Percentiles rank a stretch among this genome's conserved stretches.
Evolutionary conservation across 2,797 vertebrate species (phyloP).

Genomic region (Crenichthys baileyi): DNA sequence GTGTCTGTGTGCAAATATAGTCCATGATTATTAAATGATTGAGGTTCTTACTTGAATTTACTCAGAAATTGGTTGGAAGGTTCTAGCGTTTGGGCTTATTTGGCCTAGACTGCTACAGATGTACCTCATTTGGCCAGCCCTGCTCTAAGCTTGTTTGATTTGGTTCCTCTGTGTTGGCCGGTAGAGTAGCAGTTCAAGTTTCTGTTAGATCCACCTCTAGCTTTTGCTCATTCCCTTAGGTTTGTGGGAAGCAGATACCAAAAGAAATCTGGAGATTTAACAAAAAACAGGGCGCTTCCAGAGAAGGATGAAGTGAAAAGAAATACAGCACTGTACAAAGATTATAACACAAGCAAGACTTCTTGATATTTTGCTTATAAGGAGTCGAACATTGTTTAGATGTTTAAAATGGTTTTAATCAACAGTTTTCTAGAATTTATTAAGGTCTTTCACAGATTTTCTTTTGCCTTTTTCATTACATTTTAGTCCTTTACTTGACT

Average conservation of each 20-base stretch:
- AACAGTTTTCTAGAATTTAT: no score
- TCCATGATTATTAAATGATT: constrained; percentile 40
- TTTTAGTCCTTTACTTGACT: no score
- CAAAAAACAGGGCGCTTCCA: not conserved
- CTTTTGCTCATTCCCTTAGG: constrained; percentile 50
- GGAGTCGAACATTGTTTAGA: not conserved
- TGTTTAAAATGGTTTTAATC: not conserved
- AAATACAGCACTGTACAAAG: not conserved
- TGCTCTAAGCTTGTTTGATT: constrained; percentile 2
- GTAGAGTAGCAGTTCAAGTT: constrained; percentile 19
- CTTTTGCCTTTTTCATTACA: no score
- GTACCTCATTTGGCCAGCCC: constrained; percentile 11
- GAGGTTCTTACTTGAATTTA: constrained; percentile 32
- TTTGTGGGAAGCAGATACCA: constrained; percentile 38
- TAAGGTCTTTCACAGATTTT: no score
- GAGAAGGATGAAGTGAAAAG: not conserved
- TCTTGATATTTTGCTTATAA: not conserved
- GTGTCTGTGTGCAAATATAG: constrained; percentile 5
- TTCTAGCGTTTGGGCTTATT: constrained; percentile 8
- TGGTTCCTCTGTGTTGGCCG: constrained; percentile 22
- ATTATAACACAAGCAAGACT: not conserved
- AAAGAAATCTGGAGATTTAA: not conserved
- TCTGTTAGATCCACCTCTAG: constrained; percentile 37
- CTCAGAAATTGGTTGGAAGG: constrained; percentile 16
- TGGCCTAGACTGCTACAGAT: not conserved